phyloP scores from a whole-genome alignment of 2,113 vertebrate species.

The Grammomys surdaster region DNA sequence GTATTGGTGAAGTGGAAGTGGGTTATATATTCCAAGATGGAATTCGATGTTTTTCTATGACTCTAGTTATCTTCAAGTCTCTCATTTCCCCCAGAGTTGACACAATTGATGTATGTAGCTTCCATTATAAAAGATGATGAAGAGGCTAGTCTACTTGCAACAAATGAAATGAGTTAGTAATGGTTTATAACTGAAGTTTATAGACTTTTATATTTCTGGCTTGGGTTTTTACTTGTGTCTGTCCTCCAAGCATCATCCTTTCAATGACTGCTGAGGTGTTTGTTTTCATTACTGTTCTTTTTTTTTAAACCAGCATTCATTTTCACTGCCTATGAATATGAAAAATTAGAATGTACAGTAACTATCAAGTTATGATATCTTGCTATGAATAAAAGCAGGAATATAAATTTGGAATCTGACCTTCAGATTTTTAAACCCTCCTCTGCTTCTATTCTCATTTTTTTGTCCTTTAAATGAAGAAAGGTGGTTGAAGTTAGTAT shows the following conservation, averaged over 20 bases:
- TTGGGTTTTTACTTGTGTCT: slow-evolving; percentile 41
- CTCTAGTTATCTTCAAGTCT: not conserved
- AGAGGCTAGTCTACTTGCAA: not conserved
- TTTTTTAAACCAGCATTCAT: not conserved
- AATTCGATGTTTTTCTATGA: not conserved
- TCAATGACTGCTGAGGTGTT: slow-evolving; percentile 40
- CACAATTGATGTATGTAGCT: not conserved
- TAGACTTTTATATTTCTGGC: slow-evolving; percentile 31
- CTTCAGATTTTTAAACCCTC: slow-evolving; percentile 51
- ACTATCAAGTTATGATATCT: slow-evolving; percentile 24
- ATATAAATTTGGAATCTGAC: slow-evolving; percentile 54
- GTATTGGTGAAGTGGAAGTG: not conserved
- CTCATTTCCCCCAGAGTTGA: slow-evolving; percentile 9
- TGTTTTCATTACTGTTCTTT: slow-evolving; percentile 42
- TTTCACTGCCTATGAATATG: slow-evolving; percentile 35
- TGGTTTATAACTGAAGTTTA: not conserved
- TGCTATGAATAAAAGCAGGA: slow-evolving; percentile 57
- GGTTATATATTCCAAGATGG: not conserved
- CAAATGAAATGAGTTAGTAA: slow-evolving; percentile 45
- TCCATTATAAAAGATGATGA: slow-evolving; percentile 28
- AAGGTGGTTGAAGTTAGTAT: slow-evolving; percentile 30
- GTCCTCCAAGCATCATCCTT: not conserved
- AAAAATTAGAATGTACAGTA: slow-evolving; percentile 4
- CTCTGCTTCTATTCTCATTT: not conserved
- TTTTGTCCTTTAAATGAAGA: slow-evolving; percentile 65